phyloP scores from a whole-genome alignment of 2,113 vertebrate species.

The Zeus faber region DNA sequence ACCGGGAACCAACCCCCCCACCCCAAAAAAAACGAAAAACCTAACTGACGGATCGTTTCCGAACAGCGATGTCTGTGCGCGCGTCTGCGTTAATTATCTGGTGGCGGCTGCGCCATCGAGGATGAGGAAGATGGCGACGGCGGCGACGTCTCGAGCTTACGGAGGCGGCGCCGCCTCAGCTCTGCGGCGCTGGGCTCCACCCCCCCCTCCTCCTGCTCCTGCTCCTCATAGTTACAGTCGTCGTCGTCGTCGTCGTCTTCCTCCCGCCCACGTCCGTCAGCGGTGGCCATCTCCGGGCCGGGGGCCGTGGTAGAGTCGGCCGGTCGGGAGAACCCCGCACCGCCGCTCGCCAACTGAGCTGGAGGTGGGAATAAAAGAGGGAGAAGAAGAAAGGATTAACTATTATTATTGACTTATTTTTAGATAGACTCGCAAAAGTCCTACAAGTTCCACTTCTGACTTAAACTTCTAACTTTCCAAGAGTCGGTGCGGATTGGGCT shows the following conservation, averaged over 20 bases:
- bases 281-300: slow-evolving; percentile 26
- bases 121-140: slow-evolving; percentile 43
- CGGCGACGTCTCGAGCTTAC: slow-evolving; percentile 77
- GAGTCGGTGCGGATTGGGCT: no score
- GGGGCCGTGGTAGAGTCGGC: slow-evolving; percentile 60
- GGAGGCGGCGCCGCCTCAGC: slow-evolving; percentile 85
- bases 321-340: slow-evolving; percentile 45
- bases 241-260: slow-evolving; percentile 28
- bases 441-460: no score
- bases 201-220: slow-evolving; percentile 47
- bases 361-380: not conserved
- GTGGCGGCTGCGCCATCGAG: slow-evolving; percentile 59
- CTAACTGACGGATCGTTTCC: not conserved
- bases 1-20: slow-evolving; percentile 28
- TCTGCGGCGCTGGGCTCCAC: slow-evolving; percentile 83
- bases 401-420: no score
- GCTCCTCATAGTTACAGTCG: slow-evolving; percentile 31
- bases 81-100: not conserved
- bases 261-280: slow-evolving; percentile 40
- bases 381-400: no score
- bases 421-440: no score
- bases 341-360: slow-evolving; percentile 47
- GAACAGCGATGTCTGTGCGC: slow-evolving; percentile 16
- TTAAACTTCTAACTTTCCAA: no score
- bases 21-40: slow-evolving; percentile 6